Conservation (phyloP, 2,888 invertebrate genomes). For the Troides helena region DNA sequence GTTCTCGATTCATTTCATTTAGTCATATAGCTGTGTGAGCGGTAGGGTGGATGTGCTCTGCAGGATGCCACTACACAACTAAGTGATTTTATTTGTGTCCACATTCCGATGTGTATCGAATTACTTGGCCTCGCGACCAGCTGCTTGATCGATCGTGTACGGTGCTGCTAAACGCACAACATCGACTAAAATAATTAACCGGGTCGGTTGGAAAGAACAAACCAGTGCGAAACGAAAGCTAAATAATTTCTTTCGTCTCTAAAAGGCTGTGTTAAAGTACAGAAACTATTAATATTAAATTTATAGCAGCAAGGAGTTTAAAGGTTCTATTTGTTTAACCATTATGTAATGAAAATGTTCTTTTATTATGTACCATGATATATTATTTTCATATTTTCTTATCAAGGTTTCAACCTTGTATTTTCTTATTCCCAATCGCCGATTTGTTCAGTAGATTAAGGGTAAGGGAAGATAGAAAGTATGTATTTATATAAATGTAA, state of each 20-base stretch:
- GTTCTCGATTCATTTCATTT: constrained; percentile 40
- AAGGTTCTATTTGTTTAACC: neutral
- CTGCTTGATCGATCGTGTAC: constrained; percentile 73
- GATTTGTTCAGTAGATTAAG: too few relatives aligned
- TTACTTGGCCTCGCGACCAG: constrained; percentile 69
- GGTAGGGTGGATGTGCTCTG: constrained; percentile 67
- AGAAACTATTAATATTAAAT: neutral
- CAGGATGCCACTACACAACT: constrained; percentile 74
- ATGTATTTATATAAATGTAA: neutral
- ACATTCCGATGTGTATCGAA: constrained; percentile 78
- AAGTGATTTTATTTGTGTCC: constrained; percentile 81
- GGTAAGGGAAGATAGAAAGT: too few relatives aligned
- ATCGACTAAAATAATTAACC: constrained; percentile 43
- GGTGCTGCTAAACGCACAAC: constrained; percentile 61
- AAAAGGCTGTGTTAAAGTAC: neutral
- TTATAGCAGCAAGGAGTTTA: neutral
- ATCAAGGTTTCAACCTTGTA: too few relatives aligned
- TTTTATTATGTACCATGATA: too few relatives aligned
- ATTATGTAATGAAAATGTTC: neutral
- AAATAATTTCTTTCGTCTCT: constrained; percentile 18
- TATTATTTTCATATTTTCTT: too few relatives aligned
- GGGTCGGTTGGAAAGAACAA: constrained; percentile 30
- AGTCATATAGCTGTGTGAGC: constrained; percentile 44
- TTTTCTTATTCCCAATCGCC: too few relatives aligned
- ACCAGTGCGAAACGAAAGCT: constrained; percentile 7